phyloP scores from a whole-genome alignment of 1,140 invertebrate genomes.

The Drosophila funebris region DNA sequence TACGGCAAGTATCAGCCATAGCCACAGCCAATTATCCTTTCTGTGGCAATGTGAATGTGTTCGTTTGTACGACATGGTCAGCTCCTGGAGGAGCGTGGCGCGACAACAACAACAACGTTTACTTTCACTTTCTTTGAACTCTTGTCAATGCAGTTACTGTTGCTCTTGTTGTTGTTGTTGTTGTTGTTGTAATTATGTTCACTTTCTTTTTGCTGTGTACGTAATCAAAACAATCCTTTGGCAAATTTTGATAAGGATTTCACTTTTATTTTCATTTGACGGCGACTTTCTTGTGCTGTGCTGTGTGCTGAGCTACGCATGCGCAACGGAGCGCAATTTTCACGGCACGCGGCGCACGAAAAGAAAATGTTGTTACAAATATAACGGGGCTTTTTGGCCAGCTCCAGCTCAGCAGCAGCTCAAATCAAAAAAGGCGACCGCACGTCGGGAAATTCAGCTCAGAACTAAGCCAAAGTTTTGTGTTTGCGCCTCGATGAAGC shows the following conservation, averaged over 20 bases:
- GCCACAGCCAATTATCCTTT: constrained; percentile 74
- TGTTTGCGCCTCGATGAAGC: constrained; percentile 41
- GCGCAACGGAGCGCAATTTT: constrained; percentile 47
- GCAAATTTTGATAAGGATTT: constrained; percentile 55
- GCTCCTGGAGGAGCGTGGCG: constrained; percentile 31
- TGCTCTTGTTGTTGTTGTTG: constrained; percentile 25
- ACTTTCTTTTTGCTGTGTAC: constrained; percentile 56
- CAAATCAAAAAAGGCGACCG: constrained; percentile 51
- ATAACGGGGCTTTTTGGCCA: constrained; percentile 10
- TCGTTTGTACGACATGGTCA: constrained; percentile 39
- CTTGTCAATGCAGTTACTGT: constrained; percentile 18
- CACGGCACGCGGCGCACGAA: constrained; percentile 49
- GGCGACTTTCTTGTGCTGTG: constrained; percentile 47
- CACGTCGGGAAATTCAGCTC: constrained; percentile 72
- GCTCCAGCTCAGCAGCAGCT: constrained; percentile 8
- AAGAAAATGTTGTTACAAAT: constrained; percentile 58
- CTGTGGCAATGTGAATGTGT: constrained; percentile 36
- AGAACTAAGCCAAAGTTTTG: constrained; percentile 75
- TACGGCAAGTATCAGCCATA: constrained; percentile 36
- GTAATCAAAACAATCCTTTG: constrained; percentile 39
- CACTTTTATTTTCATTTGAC: constrained; percentile 75
- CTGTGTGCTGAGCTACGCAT: constrained; percentile 49
- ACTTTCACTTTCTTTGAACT: constrained; percentile 68
- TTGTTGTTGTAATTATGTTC: constrained; percentile 23
- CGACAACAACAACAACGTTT: background rate